phyloP scores from a whole-genome alignment of 2,797 vertebrate species.

The Kryptopterus vitreolus region DNA sequence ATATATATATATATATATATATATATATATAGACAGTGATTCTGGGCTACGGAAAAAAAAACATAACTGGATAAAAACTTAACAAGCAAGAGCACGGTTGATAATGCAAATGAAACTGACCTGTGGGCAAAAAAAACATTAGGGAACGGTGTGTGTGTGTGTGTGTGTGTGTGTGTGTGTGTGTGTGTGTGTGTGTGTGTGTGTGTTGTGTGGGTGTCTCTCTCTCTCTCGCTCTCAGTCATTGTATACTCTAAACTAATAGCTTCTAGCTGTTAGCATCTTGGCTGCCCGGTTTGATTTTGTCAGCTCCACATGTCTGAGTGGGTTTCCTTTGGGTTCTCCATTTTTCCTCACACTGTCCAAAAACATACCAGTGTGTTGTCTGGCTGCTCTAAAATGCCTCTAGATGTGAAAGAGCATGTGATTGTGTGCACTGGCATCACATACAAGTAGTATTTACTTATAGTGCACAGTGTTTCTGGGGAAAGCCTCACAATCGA shows the following conservation, averaged over 20 bases:
- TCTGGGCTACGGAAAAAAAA: background rate
- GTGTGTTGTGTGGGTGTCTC: background rate
- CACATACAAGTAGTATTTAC: background rate
- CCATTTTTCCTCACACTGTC: background rate
- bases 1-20: too few species aligned
- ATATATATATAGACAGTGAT: background rate
- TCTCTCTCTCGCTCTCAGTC: background rate
- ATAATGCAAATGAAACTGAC: constrained; percentile 24
- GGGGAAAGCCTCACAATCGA: background rate
- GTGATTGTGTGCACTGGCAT: background rate
- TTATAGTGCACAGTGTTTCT: background rate
- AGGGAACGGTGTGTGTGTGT: background rate
- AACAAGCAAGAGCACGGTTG: background rate
- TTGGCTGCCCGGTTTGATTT: background rate
- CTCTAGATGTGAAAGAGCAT: background rate
- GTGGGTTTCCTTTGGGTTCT: background rate
- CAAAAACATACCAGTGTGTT: constrained; percentile 3
- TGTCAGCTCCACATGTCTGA: background rate
- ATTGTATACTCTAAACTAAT: background rate
- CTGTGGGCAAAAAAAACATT: constrained; percentile 11
- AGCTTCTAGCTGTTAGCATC: background rate
- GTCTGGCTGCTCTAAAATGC: background rate
- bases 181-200: background rate
- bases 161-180: background rate
- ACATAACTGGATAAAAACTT: background rate